phyloP scores from a whole-genome alignment of 2,888 invertebrate species.

The Catotricha subobsoleta region DNA sequence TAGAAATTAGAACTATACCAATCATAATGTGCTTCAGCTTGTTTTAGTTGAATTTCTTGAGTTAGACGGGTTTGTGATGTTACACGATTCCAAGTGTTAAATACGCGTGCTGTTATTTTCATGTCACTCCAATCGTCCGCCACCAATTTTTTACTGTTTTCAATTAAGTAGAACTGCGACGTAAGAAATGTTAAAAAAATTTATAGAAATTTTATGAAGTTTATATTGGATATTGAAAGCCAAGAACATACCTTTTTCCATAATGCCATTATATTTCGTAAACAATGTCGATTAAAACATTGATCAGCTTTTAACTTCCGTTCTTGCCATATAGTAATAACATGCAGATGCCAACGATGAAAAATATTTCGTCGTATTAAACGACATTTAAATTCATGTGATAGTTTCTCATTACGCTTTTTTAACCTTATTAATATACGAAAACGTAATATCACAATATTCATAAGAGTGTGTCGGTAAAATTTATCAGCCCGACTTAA shows the following conservation, averaged over 20 bases:
- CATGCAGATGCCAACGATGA: slow-evolving; percentile 34
- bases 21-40: slow-evolving; percentile 26
- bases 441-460: slow-evolving; percentile 24
- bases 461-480: slow-evolving; percentile 24
- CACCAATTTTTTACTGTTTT: slow-evolving; percentile 40
- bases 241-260: slow-evolving; percentile 32
- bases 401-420: slow-evolving; percentile 26
- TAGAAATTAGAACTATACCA: slow-evolving; percentile 17
- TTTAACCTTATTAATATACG: slow-evolving; percentile 22
- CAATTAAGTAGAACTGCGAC: slow-evolving; percentile 10
- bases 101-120: slow-evolving; percentile 34
- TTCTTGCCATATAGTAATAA: slow-evolving; percentile 32
- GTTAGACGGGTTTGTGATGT: slow-evolving; percentile 30
- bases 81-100: slow-evolving; percentile 33
- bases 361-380: slow-evolving; percentile 34
- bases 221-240: neutral
- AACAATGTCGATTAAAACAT: slow-evolving; percentile 12
- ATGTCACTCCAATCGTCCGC: slow-evolving; percentile 55
- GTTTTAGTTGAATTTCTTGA: slow-evolving; percentile 29
- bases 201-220: neutral
- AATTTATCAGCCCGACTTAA: slow-evolving; percentile 29
- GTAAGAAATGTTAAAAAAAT: too few relatives aligned
- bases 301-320: slow-evolving; percentile 38
- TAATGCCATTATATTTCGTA: neutral
- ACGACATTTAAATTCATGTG: slow-evolving; percentile 31